Evolutionary conservation across 2,113 vertebrate genomes (phyloP), one percentile per base, ranked within the genome.

Genomic region (Apeltes quadracus): DNA sequence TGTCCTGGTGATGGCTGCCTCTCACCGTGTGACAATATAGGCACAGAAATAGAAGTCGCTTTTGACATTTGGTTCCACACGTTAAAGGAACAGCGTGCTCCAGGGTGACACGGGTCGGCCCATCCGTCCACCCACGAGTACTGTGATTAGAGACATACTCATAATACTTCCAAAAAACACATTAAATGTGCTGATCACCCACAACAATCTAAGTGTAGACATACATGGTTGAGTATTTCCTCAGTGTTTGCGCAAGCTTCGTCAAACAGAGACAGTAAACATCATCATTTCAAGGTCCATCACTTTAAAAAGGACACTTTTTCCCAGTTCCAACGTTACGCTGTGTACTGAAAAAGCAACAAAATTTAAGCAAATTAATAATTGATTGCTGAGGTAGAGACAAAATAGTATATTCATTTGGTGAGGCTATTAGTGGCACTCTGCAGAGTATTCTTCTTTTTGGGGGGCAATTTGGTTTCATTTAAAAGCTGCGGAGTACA

Each of bases 1-100:
- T 78, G 74, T 81, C 63, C 75, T 86, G 78, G 29, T 70, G 18
- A 25, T 77, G 54, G 82, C 53, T 43, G 62, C 44, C 43, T 58
- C 25, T 59, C 38, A 18, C 4, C 22, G 11, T 61, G 39, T 50
- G 55, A 56, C 15, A 25, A 14, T 7, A 16, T 51, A 44, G 41
- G 34, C 41, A 20, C 13, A 15, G 2, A 48, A 48, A 10, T n/a
- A 8, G 18, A 48, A n/a, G 11, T 13, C 11, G 1, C 2, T 5
- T 51, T 51, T 22, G 48, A 23, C 12, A 3, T 23, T 50, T 50
- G 46, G 46, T 50, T 51, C 12, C 48, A 51, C n/a, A 51, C 18
- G n/a, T 20, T 10, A 50, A 20, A 22, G 46, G 32, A 43, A 14
- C 41, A 43, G 41, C 41, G 15, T 5, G 14, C 41, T 46, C 44